Conservation (phyloP, 2,797 vertebrate genomes). For the Lagorchestes hirsutus region DNA sequence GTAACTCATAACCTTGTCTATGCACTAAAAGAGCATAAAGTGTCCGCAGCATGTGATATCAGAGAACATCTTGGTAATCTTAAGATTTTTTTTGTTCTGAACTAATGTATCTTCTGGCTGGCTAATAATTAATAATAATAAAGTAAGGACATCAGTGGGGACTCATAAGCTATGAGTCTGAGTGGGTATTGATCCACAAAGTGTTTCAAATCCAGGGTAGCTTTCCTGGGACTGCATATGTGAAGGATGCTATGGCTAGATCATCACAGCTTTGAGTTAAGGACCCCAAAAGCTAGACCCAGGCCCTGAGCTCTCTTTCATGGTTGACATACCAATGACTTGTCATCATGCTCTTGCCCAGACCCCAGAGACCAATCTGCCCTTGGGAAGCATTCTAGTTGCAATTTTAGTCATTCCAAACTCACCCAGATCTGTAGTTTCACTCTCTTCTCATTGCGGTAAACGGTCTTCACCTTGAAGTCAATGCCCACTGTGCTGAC, state of each 20-base stretch:
- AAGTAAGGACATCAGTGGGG: background rate
- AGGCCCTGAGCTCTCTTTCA: background rate
- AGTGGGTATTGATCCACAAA: background rate
- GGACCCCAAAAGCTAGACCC: conserved; percentile 16
- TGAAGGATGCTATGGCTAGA: background rate
- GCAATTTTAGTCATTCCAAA: conserved; percentile 41
- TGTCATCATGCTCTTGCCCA: background rate
- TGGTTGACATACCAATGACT: background rate
- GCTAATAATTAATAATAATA: background rate
- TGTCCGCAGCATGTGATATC: background rate
- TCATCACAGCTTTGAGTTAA: background rate
- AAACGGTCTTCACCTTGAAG: conserved; percentile 99
- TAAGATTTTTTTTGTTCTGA: background rate
- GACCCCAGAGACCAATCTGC: background rate
- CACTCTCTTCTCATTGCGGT: conserved; percentile 96
- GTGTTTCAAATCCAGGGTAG: background rate
- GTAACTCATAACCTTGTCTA: background rate
- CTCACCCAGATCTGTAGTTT: conserved; percentile 99
- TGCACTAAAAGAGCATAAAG: background rate
- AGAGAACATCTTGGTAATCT: background rate
- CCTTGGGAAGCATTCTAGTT: background rate
- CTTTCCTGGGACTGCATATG: background rate
- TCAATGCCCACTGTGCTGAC: conserved; percentile 99
- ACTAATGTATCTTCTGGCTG: background rate
- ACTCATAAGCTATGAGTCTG: background rate